Percentiles rank a stretch among this genome's conserved stretches.
Evolutionary conservation across 1,140 invertebrate species (phyloP).

Genomic region (Papilio dardanus): DNA sequence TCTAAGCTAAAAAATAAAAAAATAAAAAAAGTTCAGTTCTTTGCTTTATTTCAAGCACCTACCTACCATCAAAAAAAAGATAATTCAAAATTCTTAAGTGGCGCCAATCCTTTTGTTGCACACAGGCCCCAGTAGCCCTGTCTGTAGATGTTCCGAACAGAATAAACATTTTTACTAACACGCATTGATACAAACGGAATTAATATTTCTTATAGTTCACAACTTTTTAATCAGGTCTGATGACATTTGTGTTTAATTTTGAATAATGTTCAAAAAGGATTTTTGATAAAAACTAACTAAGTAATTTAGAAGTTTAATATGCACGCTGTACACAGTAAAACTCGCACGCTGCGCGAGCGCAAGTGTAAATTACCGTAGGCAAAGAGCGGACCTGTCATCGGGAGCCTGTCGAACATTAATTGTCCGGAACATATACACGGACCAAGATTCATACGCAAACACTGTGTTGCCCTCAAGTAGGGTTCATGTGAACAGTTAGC

Average conservation of each 20-base stretch:
- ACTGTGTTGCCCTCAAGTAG: background rate
- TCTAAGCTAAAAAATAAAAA: no score
- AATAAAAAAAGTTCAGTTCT: no score
- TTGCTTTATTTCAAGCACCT: no score
- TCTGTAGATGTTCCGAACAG: no score
- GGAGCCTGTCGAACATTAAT: slow-evolving; percentile 19
- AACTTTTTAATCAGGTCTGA: no score
- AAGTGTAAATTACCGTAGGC: slow-evolving; percentile 1
- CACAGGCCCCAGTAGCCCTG: no score
- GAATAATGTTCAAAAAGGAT: background rate
- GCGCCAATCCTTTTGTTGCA: no score
- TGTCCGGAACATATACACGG: slow-evolving; percentile 24
- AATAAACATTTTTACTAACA: no score
- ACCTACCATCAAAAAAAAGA: no score
- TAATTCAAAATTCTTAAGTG: no score
- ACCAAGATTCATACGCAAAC: slow-evolving; percentile 20
- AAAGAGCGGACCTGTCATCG: slow-evolving; percentile 8
- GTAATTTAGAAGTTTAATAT: background rate
- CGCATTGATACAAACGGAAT: no score
- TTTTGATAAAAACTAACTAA: background rate
- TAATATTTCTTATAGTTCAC: no score
- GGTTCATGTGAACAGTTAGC: slow-evolving; percentile 10
- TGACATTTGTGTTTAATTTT: background rate
- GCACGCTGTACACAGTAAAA: background rate
- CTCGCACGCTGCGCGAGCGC: background rate